Base-by-base conservation (phyloP, 2,888 invertebrate species). In the Osmoderma eremita region DNA sequence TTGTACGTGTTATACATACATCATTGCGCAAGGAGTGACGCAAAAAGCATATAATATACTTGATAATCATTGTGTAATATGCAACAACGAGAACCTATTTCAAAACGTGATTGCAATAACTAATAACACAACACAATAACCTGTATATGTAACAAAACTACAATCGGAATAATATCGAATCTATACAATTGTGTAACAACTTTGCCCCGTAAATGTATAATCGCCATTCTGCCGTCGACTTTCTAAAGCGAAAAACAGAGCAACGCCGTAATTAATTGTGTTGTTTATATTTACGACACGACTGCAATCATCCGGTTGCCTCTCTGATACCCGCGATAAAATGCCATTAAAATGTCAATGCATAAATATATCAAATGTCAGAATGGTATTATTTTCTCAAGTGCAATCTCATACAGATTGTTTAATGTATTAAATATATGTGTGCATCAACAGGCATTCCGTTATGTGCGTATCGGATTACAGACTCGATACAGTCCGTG, bases 301-400 rank as follows among this genome's bases (percentile, higher is more conserved):
- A 36, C 58, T 17, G 15, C 17, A 15, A 18, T 38, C 53, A 53
- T 53, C 53, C 53, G 53, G 45, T 48, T 61, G 48, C 58, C 58
- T 61, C 58, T 61, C 45, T 45, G 45, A 61, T 45, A 45, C n/a
- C n/a, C 45, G 24, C 30, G 50, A 61, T 61, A 61, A 61, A 61
- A 61, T 61, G 30, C 58, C 58, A 61, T 61, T 61, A 61, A 61
- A 30, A 61, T 61, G 58, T 61, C 58, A 61, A 61, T 61, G 58
- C 58, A 61, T 61, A 61, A 61, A 61, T 61, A 61, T 61, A 61
- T 61, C 58, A 45, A 45, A 61, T 61, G 45, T 61, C 58, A 61
- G 42, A 42, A 45, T 15, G 45, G 58, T 61, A 61, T 61, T 61
- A 61, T 61, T 61, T 61, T 61, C 58, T 45, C 24, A 45, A 61